Percentiles rank a stretch among this genome's conserved stretches.
phyloP scores from a whole-genome alignment of 2,797 vertebrate species.

The Helarctos malayanus region DNA sequence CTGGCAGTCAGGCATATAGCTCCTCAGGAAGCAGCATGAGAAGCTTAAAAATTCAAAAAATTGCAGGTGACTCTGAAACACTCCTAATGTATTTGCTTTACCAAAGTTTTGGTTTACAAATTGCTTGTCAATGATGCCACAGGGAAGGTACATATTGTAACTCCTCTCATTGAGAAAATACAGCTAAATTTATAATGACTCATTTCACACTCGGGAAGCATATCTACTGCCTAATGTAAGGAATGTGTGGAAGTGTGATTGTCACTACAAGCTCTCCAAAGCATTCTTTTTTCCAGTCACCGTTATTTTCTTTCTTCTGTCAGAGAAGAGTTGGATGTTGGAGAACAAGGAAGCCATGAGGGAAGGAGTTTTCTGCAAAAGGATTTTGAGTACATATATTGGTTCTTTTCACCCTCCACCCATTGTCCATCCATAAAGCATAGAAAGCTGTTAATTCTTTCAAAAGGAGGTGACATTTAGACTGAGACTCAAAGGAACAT shows the following conservation, averaged over 20 bases:
- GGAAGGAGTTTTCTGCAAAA: not conserved
- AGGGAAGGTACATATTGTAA: constrained; percentile 18
- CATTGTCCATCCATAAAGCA: not conserved
- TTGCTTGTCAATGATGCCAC: not conserved
- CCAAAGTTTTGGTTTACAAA: constrained; percentile 14
- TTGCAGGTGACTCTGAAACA: constrained; percentile 50
- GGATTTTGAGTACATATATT: not conserved
- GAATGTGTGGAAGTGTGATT: not conserved
- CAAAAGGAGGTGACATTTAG: not conserved
- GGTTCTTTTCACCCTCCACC: not conserved
- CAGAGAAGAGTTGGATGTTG: not conserved
- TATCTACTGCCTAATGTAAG: constrained; percentile 40
- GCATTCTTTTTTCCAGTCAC: not conserved
- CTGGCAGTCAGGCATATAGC: not conserved
- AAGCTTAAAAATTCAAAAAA: not conserved
- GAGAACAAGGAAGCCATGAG: not conserved
- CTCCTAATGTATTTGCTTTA: not conserved
- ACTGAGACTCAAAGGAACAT: not conserved
- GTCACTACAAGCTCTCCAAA: not conserved
- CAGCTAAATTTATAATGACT: constrained; percentile 27
- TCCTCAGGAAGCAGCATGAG: not conserved
- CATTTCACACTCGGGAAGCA: not conserved
- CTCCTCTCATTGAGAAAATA: not conserved
- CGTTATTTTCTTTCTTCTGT: not conserved
- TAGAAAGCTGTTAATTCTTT: not conserved